phyloP scores from a whole-genome alignment of 2,113 vertebrate genomes.

The Hemibagrus wyckioides region DNA sequence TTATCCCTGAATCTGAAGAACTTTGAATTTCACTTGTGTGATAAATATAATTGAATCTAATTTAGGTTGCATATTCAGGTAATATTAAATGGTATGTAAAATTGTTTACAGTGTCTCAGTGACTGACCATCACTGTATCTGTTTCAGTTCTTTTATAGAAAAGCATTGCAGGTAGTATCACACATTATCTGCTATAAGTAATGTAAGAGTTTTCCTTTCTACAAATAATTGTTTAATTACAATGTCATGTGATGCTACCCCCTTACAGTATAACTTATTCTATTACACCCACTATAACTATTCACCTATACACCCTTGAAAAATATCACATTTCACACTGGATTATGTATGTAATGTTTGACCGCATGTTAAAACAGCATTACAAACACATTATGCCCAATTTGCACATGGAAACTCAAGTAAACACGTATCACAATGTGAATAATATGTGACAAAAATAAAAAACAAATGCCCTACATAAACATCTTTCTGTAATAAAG shows the following conservation, averaged over 20 bases:
- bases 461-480: conserved; percentile 60
- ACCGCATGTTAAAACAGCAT: not conserved
- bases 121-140: not conserved
- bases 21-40: conserved; percentile 73
- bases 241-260: not conserved
- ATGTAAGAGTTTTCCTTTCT: not conserved
- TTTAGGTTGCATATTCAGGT: not conserved
- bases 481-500: not conserved
- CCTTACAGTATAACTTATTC: not conserved
- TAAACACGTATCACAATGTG: not conserved
- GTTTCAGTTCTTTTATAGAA: not conserved
- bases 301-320: not conserved
- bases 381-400: not conserved
- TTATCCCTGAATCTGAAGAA: conserved; percentile 91
- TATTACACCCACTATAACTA: not conserved
- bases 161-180: not conserved
- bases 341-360: not conserved
- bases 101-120: not conserved
- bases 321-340: not conserved
- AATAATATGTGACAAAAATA: conserved; percentile 65
- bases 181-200: not conserved
- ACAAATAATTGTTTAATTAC: not conserved
- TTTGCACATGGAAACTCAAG: not conserved
- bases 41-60: not conserved
- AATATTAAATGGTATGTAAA: conserved; percentile 14